Evolutionary conservation across 2,113 vertebrate genomes (phyloP).

Genomic region (Phoxinus phoxinus): DNA sequence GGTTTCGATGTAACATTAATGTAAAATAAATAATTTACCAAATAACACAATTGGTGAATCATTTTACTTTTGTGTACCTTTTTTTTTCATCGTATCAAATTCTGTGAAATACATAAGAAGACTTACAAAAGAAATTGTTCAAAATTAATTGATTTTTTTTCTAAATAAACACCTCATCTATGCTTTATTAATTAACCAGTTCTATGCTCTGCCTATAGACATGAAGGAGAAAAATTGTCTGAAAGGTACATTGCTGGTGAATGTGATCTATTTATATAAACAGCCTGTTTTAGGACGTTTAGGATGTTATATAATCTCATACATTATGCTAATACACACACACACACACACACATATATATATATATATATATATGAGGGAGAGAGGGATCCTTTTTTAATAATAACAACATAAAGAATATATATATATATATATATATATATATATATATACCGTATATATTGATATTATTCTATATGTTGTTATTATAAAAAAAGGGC

Average conservation of each 20-base stretch:
- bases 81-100: not conserved
- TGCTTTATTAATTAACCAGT: not conserved
- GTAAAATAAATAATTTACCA: constrained; percentile 36
- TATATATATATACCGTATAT: too few relatives aligned
- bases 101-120: not conserved
- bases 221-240: not conserved
- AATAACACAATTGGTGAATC: not conserved
- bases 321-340: too few relatives aligned
- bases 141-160: not conserved
- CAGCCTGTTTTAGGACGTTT: not conserved
- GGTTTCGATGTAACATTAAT: constrained; percentile 12
- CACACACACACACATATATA: too few relatives aligned
- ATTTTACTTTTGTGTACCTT: not conserved
- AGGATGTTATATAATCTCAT: too few relatives aligned
- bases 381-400: too few relatives aligned
- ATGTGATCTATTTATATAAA: too few relatives aligned
- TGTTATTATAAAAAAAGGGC: too few relatives aligned
- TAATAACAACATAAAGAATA: too few relatives aligned
- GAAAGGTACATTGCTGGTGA: not conserved
- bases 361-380: too few relatives aligned
- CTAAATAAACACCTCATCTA: not conserved
- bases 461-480: too few relatives aligned
- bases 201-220: not conserved
- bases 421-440: too few relatives aligned
- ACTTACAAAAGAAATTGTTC: not conserved